These are phyloP conservation scores for Ameiurus melas DNA, from an alignment of 2,113 vertebrate species.

Conservation along the genomic window DNA sequence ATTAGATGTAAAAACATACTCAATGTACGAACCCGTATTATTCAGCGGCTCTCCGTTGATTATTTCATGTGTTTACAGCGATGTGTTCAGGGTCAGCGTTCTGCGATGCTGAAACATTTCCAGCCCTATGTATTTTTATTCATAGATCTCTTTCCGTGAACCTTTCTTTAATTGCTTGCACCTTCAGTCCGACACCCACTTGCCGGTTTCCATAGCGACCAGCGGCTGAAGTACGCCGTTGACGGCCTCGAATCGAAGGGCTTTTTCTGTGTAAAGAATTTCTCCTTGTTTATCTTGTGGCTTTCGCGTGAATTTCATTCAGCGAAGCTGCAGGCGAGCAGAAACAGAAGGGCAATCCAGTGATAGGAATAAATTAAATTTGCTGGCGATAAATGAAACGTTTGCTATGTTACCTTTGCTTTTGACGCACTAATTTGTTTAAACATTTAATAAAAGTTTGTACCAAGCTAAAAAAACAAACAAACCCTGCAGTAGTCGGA, in stretches of 20 bases:
- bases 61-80: not conserved
- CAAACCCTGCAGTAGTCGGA: not conserved
- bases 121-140: not conserved
- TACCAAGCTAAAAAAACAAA: not conserved
- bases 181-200: not conserved
- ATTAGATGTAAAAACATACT: not conserved
- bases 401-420: not conserved
- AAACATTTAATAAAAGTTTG: not conserved
- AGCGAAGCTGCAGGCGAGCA: not conserved
- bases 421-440: no score
- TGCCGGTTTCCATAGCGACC: not conserved
- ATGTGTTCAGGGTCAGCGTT: not conserved
- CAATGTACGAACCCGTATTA: not conserved
- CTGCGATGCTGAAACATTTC: not conserved
- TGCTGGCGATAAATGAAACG: not conserved
- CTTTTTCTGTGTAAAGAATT: not conserved
- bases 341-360: not conserved
- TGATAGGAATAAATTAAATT: not conserved
- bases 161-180: not conserved
- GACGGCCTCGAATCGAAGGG: not conserved
- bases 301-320: not conserved
- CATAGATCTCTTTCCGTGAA: not conserved
- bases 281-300: slow-evolving; percentile 6
- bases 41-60: not conserved
- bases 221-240: not conserved